Base-by-base conservation (phyloP, 2,113 vertebrate species). In the Pelvicachromis taeniatus region DNA sequence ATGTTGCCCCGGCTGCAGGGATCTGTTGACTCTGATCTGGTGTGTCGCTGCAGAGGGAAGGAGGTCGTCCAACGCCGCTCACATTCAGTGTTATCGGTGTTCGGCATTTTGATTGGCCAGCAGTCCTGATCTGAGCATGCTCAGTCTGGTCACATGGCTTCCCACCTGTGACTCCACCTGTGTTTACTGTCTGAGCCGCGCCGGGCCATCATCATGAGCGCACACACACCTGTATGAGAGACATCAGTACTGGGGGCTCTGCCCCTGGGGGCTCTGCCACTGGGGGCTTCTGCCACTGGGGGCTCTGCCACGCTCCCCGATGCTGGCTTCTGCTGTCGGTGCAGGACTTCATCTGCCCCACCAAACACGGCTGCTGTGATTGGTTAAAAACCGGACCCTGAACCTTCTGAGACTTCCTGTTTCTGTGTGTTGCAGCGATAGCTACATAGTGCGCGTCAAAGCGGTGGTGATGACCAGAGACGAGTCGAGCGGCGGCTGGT, bases 381-480 rank as follows among this genome's bases (percentile, higher is more conserved):
- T 35, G 33, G 33, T 35, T 35, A 35, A 35, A 35, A 33, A 33
- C 6, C 33, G 7, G 7, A 42, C 10, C 40, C 11, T 42, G 11
- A 42, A 11, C 40, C 11, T 42, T 42, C 10, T 55, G 1, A 56
- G 16, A 21, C n/a, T 26, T 42, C 9, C 31, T 33, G n/a, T 5
- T 7, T 3, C 7, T 35, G 5, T 35, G 9, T 48, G 33, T 54
- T 70, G 50, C 96, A 99, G 98, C 97, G 98, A 99, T 96, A 98
- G 97, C 97, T 99, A 98, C 96, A 98, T 99, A 88, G 98, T 98
- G 94, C 97, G 98, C 78, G 98, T 99, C 93, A 99, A 98, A 96
- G 98, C 98, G 88, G 97, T 99, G 97, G 98, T 99, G 96, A 99
- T 99, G 98, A 99, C 97, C 95, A 95, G 98, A 95, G 98, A 99